Evolutionary conservation across 2,888 invertebrate genomes (phyloP).

Genomic region (Hedya salicella): DNA sequence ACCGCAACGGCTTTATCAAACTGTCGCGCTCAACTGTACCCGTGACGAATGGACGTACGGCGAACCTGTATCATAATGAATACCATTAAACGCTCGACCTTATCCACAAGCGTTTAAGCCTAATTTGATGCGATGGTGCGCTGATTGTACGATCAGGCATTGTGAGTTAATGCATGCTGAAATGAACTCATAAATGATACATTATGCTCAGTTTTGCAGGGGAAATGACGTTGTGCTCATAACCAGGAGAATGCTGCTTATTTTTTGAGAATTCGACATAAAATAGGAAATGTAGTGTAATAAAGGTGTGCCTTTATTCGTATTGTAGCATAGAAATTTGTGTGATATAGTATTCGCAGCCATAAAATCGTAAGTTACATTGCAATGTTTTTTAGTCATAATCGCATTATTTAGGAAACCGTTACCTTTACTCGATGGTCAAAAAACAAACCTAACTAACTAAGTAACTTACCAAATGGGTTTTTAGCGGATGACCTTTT

Average conservation of each 20-base stretch:
- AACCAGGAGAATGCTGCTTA: slow-evolving; percentile 1
- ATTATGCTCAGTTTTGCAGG: slow-evolving; percentile 23
- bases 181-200: slow-evolving; percentile 16
- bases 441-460: too few relatives aligned
- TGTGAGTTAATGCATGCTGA: background rate
- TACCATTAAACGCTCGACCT: slow-evolving; percentile 9
- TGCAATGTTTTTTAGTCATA: too few relatives aligned
- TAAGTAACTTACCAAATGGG: too few relatives aligned
- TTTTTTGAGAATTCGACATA: slow-evolving; percentile 7
- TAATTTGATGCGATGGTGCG: background rate
- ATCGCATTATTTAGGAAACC: too few relatives aligned
- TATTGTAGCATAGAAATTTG: too few relatives aligned
- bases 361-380: too few relatives aligned
- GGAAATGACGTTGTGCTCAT: slow-evolving; percentile 6
- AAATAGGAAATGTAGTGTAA: too few relatives aligned
- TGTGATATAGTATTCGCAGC: too few relatives aligned
- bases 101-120: background rate
- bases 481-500: too few relatives aligned
- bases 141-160: slow-evolving; percentile 10
- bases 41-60: slow-evolving; percentile 49
- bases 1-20: slow-evolving; percentile 52
- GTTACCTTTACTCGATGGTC: too few relatives aligned
- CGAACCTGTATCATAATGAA: slow-evolving; percentile 8
- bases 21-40: slow-evolving; percentile 50
- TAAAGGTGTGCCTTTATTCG: too few relatives aligned